These are phyloP conservation scores for Atethmia centrago DNA, from an alignment of 2,888 invertebrate species.

Conservation along the genomic window DNA sequence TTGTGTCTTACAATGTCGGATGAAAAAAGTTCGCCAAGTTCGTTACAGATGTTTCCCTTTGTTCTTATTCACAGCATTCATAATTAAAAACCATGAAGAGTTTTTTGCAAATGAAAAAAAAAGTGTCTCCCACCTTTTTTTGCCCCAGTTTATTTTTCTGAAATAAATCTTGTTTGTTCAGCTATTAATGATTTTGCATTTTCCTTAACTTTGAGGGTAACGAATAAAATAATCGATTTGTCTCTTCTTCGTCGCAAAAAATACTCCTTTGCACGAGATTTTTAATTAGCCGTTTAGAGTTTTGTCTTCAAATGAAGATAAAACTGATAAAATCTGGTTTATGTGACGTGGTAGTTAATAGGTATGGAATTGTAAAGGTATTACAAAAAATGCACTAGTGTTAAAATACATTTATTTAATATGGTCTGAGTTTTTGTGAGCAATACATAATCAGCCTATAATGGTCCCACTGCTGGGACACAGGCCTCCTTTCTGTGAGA, in stretches of 20 bases:
- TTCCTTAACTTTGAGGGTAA: slow-evolving; percentile 25
- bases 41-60: slow-evolving; percentile 22
- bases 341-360: neutral
- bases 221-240: slow-evolving; percentile 33
- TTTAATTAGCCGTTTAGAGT: neutral
- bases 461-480: too few relatives aligned
- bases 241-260: neutral
- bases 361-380: neutral
- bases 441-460: too few relatives aligned
- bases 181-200: slow-evolving; percentile 34
- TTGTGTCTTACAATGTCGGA: slow-evolving; percentile 3
- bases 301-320: neutral
- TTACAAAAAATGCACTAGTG: slow-evolving; percentile 5
- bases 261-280: neutral
- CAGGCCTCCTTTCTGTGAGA: too few relatives aligned
- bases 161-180: slow-evolving; percentile 28
- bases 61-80: slow-evolving; percentile 16
- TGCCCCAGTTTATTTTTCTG: slow-evolving; percentile 39
- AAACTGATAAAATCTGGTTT: neutral
- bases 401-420: slow-evolving; percentile 18
- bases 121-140: too few relatives aligned
- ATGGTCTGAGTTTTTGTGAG: too few relatives aligned
- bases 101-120: slow-evolving; percentile 21
- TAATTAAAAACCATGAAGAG: slow-evolving; percentile 45
- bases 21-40: slow-evolving; percentile 31